Conservation (phyloP, 2,888 invertebrate genomes). For the Allygus modestus region DNA sequence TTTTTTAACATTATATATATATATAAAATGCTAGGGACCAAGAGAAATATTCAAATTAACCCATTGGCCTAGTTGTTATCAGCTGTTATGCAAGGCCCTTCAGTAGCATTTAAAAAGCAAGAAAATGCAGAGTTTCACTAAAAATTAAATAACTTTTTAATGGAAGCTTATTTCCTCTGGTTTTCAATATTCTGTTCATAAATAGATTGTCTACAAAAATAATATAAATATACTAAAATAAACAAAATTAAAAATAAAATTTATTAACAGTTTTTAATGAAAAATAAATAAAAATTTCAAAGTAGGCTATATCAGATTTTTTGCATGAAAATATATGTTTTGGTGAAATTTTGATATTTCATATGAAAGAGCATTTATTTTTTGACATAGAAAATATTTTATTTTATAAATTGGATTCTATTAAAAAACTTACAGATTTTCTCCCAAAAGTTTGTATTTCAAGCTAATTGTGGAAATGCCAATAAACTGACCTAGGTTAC, state of each 20-base stretch:
- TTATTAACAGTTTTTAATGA: constrained; percentile 4
- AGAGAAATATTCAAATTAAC: neutral
- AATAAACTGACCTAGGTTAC: neutral
- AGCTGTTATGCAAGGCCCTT: neutral
- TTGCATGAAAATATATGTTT: neutral
- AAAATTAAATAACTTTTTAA: constrained; percentile 31
- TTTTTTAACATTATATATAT: too few relatives aligned
- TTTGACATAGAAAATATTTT: constrained; percentile 29
- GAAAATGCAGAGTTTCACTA: constrained; percentile 50
- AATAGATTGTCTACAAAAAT: constrained; percentile 18
- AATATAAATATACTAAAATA: constrained; percentile 6
- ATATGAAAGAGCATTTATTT: constrained; percentile 40
- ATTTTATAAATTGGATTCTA: constrained; percentile 22
- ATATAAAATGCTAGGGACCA: too few relatives aligned
- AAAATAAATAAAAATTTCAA: constrained; percentile 11
- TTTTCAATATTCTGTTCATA: constrained; percentile 23
- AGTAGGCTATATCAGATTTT: constrained; percentile 18
- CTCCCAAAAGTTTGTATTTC: constrained; percentile 17
- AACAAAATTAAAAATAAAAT: neutral
- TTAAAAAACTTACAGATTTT: constrained; percentile 12
- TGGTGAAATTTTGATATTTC: constrained; percentile 8
- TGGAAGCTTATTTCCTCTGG: constrained; percentile 6
- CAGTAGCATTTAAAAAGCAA: constrained; percentile 14
- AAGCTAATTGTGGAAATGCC: constrained; percentile 40
- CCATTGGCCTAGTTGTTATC: neutral